These are phyloP conservation scores for Carassius gibelio DNA, from an alignment of 2,113 vertebrate genomes.

Conservation along the genomic window DNA sequence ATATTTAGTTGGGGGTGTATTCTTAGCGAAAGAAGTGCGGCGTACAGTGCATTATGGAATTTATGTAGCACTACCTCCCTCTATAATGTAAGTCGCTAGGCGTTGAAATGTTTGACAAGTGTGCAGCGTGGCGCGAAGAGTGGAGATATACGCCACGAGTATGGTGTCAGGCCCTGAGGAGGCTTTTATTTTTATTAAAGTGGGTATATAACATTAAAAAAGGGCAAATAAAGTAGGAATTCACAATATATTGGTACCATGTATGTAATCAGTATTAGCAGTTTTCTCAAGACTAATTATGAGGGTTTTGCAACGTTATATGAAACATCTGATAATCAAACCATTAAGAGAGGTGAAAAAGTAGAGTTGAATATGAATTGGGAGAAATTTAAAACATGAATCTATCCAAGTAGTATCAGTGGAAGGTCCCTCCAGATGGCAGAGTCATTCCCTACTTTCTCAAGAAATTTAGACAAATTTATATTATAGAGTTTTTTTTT, in stretches of 20 bases:
- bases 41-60: not conserved
- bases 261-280: not conserved
- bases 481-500: not conserved
- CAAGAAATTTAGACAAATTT: not conserved
- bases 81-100: not conserved
- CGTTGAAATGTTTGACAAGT: conserved; percentile 14
- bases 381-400: not conserved
- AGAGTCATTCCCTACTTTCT: not conserved
- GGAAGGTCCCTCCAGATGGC: not conserved
- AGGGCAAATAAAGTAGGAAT: not conserved
- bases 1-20: conserved; percentile 16
- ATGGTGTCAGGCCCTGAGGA: not conserved
- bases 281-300: not conserved
- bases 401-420: not conserved
- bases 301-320: not conserved
- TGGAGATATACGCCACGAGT: not conserved
- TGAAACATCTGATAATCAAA: not conserved
- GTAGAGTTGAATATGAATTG: not conserved
- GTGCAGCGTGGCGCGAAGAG: not conserved
- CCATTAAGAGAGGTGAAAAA: not conserved
- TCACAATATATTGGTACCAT: not conserved
- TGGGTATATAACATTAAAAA: not conserved
- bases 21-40: not conserved
- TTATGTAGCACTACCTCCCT: conserved; percentile 24
- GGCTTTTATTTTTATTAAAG: not conserved